Base-by-base conservation (phyloP, 2,888 invertebrate genomes). In the Leptopilina syphax region DNA sequence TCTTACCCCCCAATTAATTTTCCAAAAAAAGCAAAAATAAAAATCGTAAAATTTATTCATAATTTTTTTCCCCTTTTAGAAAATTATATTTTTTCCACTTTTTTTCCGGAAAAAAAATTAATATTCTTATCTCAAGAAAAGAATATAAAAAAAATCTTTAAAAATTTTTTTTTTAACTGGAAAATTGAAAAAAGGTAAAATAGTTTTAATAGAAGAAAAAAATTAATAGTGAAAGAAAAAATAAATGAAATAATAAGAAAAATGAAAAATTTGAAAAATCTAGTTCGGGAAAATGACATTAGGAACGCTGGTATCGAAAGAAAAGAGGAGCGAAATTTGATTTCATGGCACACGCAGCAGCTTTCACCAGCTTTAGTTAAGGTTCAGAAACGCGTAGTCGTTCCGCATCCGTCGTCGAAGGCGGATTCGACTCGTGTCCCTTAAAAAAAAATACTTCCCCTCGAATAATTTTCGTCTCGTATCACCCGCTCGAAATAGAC, bases 391-490 rank as follows among this genome's bases (percentile, higher is more conserved):
- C 50, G 80, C 83, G 87, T 86, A 88, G 88, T 88, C 86, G 88
- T 83, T 84, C 83, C 87, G 86, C 84, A 86, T 87, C 88, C 87
- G 84, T 83, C 85, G 87, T 83, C 84, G 85, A 85, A 85, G 84
- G 84, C 85, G 88, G 82, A 82, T 79, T 79, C 81, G 79, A 79
- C 81, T 82, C 80, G 76, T 67, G 27, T 34, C 66, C 24, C 50
- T 76, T 79, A 50, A 34, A 34, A 34, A 34, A 34, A 1, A 76
- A 78, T 10, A 50, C 68, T 70, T 67, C 66, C 7, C 47, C 77
- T 78, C 70, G 68, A 78, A 79, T 80, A 77, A 77, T 77, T 27
- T 27, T 13, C 76, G 67, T 44, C 77, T 57, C 65, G 13, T 13
- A 70, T 73, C 65, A 34, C 34, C 18, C 9, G 54, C 7, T 24